Evolutionary conservation across 2,113 vertebrate genomes (phyloP).

Genomic region (Gobiocypris rarus): DNA sequence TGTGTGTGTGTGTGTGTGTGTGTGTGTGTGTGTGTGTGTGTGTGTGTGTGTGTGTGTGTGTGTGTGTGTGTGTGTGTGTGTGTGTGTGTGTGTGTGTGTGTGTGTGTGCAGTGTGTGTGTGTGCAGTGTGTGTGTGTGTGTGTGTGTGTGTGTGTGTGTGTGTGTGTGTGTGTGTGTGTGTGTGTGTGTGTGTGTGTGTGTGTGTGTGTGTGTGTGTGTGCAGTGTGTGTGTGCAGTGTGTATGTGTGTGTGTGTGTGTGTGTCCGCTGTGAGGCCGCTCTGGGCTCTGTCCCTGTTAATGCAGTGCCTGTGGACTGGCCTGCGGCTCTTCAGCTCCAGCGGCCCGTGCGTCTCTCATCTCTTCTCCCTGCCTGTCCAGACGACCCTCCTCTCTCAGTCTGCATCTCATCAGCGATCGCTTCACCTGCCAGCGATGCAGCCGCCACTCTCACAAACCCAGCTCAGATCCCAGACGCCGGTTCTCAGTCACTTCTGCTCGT

Average conservation of each 20-base stretch:
- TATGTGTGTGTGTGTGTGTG: neutral
- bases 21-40: too few species aligned
- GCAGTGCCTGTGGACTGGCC: constrained; percentile 55
- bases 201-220: too few species aligned
- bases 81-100: too few species aligned
- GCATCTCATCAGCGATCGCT: neutral
- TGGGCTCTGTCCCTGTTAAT: constrained; percentile 60
- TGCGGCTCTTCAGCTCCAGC: constrained; percentile 47
- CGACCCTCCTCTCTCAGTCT: neutral
- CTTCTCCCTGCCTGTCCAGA: constrained; percentile 40
- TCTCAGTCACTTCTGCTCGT: neutral
- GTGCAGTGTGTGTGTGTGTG: neutral
- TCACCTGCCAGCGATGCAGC: constrained; percentile 25
- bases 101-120: too few species aligned
- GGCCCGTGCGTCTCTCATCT: constrained; percentile 32
- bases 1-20: too few species aligned
- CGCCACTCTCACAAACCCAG: neutral
- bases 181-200: too few species aligned
- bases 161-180: too few species aligned
- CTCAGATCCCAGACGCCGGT: neutral
- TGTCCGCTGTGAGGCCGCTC: constrained; percentile 50
- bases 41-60: too few species aligned
- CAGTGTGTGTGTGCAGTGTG: too few species aligned
- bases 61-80: too few species aligned
- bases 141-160: too few species aligned